A percentile compares a stretch with the other conserved stretches of the same genome.
Conservation (phyloP, 2,797 vertebrate species). For the Mormyrops boulengeri region DNA sequence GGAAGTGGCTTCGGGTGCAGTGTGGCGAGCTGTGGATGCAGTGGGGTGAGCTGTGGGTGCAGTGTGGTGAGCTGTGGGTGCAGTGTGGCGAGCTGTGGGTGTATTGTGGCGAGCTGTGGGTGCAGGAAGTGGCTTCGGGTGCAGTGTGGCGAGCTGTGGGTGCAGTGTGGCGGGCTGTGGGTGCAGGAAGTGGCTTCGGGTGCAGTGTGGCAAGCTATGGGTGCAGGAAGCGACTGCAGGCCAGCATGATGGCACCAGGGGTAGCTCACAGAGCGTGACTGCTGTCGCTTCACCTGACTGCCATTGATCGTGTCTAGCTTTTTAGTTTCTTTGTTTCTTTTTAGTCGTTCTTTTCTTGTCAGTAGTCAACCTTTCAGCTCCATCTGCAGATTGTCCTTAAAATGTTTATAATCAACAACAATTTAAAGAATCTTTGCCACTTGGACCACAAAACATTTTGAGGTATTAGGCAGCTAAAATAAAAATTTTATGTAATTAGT, state of each 20-base stretch:
- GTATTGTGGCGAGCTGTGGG: background rate
- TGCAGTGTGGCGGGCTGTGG: background rate
- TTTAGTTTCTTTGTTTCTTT: background rate
- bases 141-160: background rate
- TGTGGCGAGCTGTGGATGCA: background rate
- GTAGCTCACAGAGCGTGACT: background rate
- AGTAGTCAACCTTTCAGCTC: background rate
- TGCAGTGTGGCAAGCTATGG: background rate
- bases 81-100: accelerated
- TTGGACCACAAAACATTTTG: background rate
- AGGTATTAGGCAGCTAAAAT: background rate
- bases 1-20: background rate
- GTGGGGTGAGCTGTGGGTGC: background rate
- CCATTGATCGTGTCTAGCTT: background rate
- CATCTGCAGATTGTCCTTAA: background rate
- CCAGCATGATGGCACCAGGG: too few species aligned
- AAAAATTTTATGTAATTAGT: background rate
- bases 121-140: background rate
- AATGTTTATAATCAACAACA: background rate
- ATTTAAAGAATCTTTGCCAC: background rate
- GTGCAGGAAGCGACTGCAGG: background rate
- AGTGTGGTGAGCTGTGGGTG: background rate
- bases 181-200: background rate
- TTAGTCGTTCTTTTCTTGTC: background rate
- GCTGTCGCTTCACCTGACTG: background rate